phyloP scores from a whole-genome alignment of 2,888 invertebrate genomes.

The Apotomis turbidana region DNA sequence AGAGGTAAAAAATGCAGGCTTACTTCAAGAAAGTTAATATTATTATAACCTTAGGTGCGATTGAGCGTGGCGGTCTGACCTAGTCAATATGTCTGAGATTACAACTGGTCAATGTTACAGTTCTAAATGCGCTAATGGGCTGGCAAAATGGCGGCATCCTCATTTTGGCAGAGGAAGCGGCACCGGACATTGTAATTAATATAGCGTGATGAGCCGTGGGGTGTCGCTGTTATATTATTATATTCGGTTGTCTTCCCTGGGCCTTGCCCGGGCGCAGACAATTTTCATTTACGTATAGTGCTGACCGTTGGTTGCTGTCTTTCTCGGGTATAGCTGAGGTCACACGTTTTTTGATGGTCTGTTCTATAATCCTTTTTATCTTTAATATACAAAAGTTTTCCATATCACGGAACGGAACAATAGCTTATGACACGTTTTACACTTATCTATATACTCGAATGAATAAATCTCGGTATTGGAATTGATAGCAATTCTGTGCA shows the following conservation, averaged over 20 bases:
- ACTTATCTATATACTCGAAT: not conserved
- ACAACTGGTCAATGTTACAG: slow-evolving; percentile 16
- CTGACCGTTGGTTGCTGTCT: slow-evolving; percentile 23
- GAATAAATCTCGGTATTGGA: not conserved
- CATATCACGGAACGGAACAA: too few relatives aligned
- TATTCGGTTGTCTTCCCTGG: not conserved
- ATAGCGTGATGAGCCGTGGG: slow-evolving; percentile 50
- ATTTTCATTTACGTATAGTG: slow-evolving; percentile 20
- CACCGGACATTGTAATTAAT: slow-evolving; percentile 59
- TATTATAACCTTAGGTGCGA: too few relatives aligned
- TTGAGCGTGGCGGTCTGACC: slow-evolving; percentile 3
- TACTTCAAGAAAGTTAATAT: too few relatives aligned
- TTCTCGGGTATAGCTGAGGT: not conserved
- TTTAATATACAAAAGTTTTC: too few relatives aligned
- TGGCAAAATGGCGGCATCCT: slow-evolving; percentile 46
- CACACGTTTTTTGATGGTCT: not conserved
- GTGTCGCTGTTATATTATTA: slow-evolving; percentile 36
- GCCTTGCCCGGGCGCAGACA: not conserved
- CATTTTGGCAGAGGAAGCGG: slow-evolving; percentile 57
- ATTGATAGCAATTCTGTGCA: not conserved
- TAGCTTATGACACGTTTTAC: too few relatives aligned
- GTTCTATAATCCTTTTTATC: not conserved
- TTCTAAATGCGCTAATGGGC: slow-evolving; percentile 29
- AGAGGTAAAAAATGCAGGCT: too few relatives aligned
- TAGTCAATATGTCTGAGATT: slow-evolving; percentile 20